Percentiles rank a stretch among this genome's conserved stretches.
Conservation (phyloP, 2,888 invertebrate species). For the Lacanobia wlatinum region DNA sequence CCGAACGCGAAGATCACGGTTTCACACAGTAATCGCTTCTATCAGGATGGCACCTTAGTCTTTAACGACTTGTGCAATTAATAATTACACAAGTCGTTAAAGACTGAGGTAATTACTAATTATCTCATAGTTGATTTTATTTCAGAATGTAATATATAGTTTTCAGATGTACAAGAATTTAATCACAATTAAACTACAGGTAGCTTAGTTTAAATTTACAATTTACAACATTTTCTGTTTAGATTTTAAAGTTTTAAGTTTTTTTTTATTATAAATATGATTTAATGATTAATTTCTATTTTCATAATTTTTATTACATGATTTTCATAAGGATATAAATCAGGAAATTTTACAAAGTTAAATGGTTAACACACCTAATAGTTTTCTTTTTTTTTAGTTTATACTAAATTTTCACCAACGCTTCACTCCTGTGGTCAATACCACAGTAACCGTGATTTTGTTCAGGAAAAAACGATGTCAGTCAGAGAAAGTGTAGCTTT, state of each 20-base stretch:
- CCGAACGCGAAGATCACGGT: too few relatives aligned
- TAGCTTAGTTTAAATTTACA: slow-evolving; percentile 55
- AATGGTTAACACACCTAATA: slow-evolving; percentile 53
- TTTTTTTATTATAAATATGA: slow-evolving; percentile 45
- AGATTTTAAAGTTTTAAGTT: slow-evolving; percentile 42
- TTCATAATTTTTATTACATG: slow-evolving; percentile 49
- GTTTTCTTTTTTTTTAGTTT: slow-evolving; percentile 18
- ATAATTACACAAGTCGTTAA: too few relatives aligned
- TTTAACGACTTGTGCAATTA: background rate
- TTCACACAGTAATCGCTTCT: background rate
- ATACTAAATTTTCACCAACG: background rate
- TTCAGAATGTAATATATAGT: slow-evolving; percentile 46
- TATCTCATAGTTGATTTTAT: slow-evolving; percentile 43
- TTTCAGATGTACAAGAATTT: slow-evolving; percentile 52
- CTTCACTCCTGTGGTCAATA: background rate
- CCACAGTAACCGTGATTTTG: background rate
- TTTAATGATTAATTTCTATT: slow-evolving; percentile 37
- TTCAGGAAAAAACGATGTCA: too few relatives aligned
- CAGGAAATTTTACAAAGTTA: slow-evolving; percentile 39
- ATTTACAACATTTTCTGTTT: slow-evolving; percentile 51
- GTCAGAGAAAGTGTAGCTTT: background rate
- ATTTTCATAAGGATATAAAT: slow-evolving; percentile 38
- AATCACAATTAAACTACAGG: slow-evolving; percentile 49
- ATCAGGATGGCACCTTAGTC: background rate
- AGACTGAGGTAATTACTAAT: slow-evolving; percentile 19